These are phyloP conservation scores for Panulirus ornatus DNA, from an alignment of 1,140 invertebrate species.

Conservation along the genomic window DNA sequence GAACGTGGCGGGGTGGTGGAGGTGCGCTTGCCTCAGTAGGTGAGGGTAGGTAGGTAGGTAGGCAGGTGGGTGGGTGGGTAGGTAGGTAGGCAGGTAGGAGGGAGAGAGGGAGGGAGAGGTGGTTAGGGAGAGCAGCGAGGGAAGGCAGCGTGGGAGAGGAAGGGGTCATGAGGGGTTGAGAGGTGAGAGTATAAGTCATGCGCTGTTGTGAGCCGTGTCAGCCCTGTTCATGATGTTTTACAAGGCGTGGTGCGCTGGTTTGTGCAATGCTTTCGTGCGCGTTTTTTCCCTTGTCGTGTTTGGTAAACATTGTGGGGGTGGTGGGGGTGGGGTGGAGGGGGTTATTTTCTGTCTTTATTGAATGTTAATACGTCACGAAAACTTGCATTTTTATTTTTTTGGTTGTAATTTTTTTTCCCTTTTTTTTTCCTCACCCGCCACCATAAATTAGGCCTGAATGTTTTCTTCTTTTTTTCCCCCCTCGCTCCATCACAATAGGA, in stretches of 20 bases:
- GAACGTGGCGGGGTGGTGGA: not conserved
- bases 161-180: not conserved
- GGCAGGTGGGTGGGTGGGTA: not conserved
- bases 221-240: constrained; percentile 22
- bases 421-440: not conserved
- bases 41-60: not conserved
- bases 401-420: not conserved
- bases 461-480: not conserved
- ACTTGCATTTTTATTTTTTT: constrained; percentile 19
- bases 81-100: not conserved
- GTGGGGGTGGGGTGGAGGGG: no score
- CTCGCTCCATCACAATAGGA: not conserved
- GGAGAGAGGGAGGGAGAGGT: not conserved
- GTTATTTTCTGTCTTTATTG: constrained; percentile 37
- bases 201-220: constrained; percentile 31
- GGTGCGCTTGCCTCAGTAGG: not conserved
- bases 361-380: constrained; percentile 27
- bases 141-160: not conserved
- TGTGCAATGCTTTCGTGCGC: not conserved
- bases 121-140: not conserved
- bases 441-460: not conserved
- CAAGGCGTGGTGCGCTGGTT: not conserved
- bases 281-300: constrained; percentile 10
- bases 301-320: constrained; percentile 9
- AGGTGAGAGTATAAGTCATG: constrained; percentile 15